Percentiles rank a stretch among this genome's conserved stretches.
phyloP scores from a whole-genome alignment of 2,888 invertebrate species.

The Sisyra nigra region DNA sequence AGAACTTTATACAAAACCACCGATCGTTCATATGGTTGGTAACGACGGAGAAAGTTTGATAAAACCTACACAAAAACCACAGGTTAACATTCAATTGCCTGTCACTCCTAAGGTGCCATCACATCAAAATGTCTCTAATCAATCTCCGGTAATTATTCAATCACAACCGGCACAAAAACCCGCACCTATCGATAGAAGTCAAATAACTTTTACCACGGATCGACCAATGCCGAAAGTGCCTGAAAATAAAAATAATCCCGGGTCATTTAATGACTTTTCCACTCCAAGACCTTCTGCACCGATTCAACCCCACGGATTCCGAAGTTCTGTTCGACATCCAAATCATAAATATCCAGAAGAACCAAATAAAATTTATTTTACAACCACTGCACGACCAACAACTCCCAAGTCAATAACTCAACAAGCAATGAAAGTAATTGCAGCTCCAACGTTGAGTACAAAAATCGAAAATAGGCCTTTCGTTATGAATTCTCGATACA shows the following conservation, averaged over 20 bases:
- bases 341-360: conserved; percentile 23
- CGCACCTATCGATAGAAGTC: not conserved
- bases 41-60: conserved; percentile 15
- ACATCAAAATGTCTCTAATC: conserved; percentile 7
- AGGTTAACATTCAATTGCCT: conserved; percentile 12
- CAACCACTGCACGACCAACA: no score
- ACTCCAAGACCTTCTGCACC: not conserved
- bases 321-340: conserved; percentile 14
- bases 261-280: not conserved
- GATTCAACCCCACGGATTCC: conserved; percentile 11
- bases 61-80: conserved; percentile 8
- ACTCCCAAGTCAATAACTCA: not conserved
- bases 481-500: not conserved
- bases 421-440: conserved; percentile 12
- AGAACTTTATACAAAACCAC: conserved; percentile 48
- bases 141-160: not conserved
- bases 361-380: no score
- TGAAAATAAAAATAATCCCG: no score
- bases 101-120: conserved; percentile 11
- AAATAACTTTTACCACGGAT: not conserved
- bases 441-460: conserved; percentile 10
- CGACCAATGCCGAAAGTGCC: no score
- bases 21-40: conserved; percentile 39
- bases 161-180: not conserved
- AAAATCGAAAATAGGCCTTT: not conserved